A percentile compares a stretch with the other conserved stretches of the same genome.
phyloP scores from a whole-genome alignment of 2,113 vertebrate species.

The Barbus barbus region DNA sequence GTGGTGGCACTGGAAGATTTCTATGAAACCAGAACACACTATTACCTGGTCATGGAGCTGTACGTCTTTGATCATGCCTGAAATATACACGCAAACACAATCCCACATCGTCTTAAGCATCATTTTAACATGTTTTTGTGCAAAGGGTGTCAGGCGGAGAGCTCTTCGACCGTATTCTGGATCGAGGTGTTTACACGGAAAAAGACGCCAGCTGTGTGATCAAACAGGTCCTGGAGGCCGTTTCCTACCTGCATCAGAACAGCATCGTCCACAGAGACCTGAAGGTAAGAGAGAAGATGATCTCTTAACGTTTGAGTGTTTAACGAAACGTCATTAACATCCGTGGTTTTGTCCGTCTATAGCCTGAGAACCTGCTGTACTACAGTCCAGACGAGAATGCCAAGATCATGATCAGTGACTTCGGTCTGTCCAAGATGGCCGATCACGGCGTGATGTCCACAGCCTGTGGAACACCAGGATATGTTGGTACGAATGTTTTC shows the following conservation, averaged over 20 bases:
- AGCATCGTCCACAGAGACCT: slow-evolving; percentile 92
- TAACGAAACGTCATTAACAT: not conserved
- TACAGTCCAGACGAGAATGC: slow-evolving; percentile 87
- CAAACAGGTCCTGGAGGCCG: slow-evolving; percentile 87
- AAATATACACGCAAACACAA: not conserved
- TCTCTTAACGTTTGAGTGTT: not conserved
- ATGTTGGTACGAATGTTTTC: slow-evolving; percentile 79
- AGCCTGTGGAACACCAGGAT: slow-evolving; percentile 91
- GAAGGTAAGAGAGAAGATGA: slow-evolving; percentile 77
- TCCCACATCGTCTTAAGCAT: not conserved
- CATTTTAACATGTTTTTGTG: not conserved
- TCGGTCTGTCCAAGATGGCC: slow-evolving; percentile 90
- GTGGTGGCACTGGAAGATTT: slow-evolving; percentile 92
- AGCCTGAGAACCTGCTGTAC: slow-evolving; percentile 96
- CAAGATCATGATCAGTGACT: slow-evolving; percentile 97
- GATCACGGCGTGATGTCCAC: slow-evolving; percentile 92
- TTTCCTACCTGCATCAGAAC: slow-evolving; percentile 90
- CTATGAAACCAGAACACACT: slow-evolving; percentile 91
- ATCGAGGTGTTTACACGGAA: slow-evolving; percentile 89
- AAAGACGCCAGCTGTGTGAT: slow-evolving; percentile 91
- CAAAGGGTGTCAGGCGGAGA: slow-evolving; percentile 91
- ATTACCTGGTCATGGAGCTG: slow-evolving; percentile 97
- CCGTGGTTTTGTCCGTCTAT: not conserved
- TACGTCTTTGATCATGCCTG: slow-evolving; percentile 72
- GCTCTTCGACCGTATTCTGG: slow-evolving; percentile 91